A percentile compares a stretch with the other conserved stretches of the same genome.
phyloP scores from a whole-genome alignment of 2,113 vertebrate species.

The Bos taurus region ARS-UCD2.0 NC_037345.1:59281501-59282000 shows the following conservation, averaged over 20 bases:
- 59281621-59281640: background rate
- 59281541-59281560: background rate
- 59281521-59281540: background rate
- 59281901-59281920: background rate
- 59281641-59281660: background rate
- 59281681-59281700: background rate
- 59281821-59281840: background rate
- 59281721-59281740: background rate
- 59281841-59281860: background rate
- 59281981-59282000: background rate
- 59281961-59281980: background rate
- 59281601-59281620: background rate
- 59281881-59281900: background rate
- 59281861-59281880: background rate
- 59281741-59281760: background rate
- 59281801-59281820: background rate
- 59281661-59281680: background rate
- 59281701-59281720: background rate
- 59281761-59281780: background rate
- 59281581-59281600: background rate
- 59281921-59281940: background rate
- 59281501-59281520: background rate
- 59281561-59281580: background rate
- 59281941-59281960: accelerated
- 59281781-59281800: background rate